Evolutionary conservation across 2,888 invertebrate genomes (phyloP).

Genomic region (Julus scanicus): DNA sequence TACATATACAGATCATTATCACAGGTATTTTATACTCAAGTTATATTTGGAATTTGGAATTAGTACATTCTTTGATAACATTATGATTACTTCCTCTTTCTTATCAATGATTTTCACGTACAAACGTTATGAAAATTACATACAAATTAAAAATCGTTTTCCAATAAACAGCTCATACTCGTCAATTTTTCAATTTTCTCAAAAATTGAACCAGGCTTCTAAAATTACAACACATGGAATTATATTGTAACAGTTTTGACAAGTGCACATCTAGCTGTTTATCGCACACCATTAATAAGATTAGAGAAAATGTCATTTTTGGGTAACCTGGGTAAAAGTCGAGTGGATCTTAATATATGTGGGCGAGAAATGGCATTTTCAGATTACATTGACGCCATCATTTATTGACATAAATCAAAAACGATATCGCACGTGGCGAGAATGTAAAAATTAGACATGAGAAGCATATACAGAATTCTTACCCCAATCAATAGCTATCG

Average conservation of each 20-base stretch:
- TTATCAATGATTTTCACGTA: neutral
- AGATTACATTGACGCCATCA: neutral
- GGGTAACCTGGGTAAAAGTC: slow-evolving; percentile 4
- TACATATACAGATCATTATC: neutral
- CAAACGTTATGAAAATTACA: neutral
- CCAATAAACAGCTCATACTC: neutral
- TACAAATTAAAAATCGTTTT: neutral
- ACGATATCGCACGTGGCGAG: neutral
- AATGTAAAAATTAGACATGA: neutral
- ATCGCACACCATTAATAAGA: neutral
- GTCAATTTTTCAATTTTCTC: too few species aligned
- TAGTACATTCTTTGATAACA: neutral
- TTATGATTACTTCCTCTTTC: neutral
- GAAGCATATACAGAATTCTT: neutral
- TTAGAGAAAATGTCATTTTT: neutral
- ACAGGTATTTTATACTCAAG: neutral
- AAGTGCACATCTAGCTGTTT: neutral
- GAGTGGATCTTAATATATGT: slow-evolving; percentile 5
- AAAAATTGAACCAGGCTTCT: neutral
- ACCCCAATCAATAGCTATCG: neutral
- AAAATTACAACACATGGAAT: neutral
- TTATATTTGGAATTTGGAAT: too few species aligned
- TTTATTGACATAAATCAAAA: neutral
- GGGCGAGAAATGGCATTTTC: neutral
- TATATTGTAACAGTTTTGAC: neutral